Conservation (phyloP, 2,113 vertebrate genomes). For the Corythoichthys haematopterus region DNA sequence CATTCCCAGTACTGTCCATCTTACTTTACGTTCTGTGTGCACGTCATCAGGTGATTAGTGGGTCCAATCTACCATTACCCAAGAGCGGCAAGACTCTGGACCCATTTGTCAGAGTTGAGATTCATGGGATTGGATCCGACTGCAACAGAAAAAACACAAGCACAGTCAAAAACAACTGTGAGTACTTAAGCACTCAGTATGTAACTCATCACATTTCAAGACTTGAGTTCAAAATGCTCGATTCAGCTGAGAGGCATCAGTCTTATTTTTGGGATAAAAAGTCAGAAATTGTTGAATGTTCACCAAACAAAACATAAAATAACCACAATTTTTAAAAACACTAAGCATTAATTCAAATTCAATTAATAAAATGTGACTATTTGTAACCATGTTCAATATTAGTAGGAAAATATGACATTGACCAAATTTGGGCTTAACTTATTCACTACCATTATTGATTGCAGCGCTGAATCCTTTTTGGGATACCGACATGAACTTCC, state of each 20-base stretch:
- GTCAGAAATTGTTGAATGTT: neutral
- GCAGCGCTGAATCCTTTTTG: constrained; percentile 80
- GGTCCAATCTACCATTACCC: constrained; percentile 66
- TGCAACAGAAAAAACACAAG: constrained; percentile 65
- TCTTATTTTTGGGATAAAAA: neutral
- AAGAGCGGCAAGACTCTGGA: constrained; percentile 69
- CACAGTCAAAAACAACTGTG: constrained; percentile 79
- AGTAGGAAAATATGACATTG: too few relatives aligned
- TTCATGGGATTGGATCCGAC: constrained; percentile 75
- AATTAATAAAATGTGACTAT: neutral
- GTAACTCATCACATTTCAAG: neutral
- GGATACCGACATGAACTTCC: constrained; percentile 78
- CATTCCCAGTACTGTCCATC: neutral
- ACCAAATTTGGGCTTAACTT: too few relatives aligned
- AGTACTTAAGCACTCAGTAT: constrained; percentile 36
- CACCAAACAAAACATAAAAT: neutral
- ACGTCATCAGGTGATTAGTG: constrained; percentile 78
- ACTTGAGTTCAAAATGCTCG: neutral
- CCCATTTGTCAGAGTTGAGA: constrained; percentile 75
- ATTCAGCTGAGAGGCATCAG: neutral
- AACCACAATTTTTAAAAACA: too few relatives aligned
- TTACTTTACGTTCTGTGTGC: neutral
- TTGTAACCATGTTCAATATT: neutral
- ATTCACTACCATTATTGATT: too few relatives aligned
- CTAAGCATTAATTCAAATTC: neutral